Evolutionary conservation across 2,113 vertebrate species (phyloP).

Genomic region (Pimephales promelas): DNA sequence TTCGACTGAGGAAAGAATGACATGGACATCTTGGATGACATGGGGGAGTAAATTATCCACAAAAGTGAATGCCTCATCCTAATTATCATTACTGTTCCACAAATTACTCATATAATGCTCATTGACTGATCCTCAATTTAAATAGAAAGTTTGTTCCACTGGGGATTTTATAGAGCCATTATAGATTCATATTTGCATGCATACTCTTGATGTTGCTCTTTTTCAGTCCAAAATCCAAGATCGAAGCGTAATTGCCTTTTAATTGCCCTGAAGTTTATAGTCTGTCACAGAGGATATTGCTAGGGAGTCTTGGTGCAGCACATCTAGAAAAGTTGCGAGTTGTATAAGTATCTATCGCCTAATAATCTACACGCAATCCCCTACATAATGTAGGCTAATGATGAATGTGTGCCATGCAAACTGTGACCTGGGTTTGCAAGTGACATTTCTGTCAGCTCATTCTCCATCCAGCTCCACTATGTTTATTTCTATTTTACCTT

Average conservation of each 20-base stretch:
- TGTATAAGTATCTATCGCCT: neutral
- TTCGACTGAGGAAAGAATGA: too few relatives aligned
- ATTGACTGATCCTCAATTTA: neutral
- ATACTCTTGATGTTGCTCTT: neutral
- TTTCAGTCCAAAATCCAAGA: neutral
- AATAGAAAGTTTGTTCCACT: neutral
- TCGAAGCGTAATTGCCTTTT: neutral
- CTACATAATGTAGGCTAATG: neutral
- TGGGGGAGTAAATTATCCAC: too few relatives aligned
- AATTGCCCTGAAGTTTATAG: constrained; percentile 5
- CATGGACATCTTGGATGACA: too few relatives aligned
- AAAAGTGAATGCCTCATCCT: neutral
- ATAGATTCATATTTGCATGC: neutral
- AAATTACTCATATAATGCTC: neutral
- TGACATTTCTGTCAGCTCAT: constrained; percentile 20
- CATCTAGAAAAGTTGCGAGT: neutral
- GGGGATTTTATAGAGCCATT: neutral
- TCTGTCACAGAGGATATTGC: neutral
- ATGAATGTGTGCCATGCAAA: neutral
- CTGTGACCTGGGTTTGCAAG: neutral
- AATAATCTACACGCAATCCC: constrained; percentile 3
- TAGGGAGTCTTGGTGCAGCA: neutral
- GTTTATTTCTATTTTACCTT: constrained; percentile 38
- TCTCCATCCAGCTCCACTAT: constrained; percentile 22
- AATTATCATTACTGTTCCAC: neutral